A percentile compares a stretch with the other conserved stretches of the same genome.
These are phyloP conservation scores for Nebria ingens DNA, from an alignment of 1,140 invertebrate genomes.

Conservation along the genomic window DNA sequence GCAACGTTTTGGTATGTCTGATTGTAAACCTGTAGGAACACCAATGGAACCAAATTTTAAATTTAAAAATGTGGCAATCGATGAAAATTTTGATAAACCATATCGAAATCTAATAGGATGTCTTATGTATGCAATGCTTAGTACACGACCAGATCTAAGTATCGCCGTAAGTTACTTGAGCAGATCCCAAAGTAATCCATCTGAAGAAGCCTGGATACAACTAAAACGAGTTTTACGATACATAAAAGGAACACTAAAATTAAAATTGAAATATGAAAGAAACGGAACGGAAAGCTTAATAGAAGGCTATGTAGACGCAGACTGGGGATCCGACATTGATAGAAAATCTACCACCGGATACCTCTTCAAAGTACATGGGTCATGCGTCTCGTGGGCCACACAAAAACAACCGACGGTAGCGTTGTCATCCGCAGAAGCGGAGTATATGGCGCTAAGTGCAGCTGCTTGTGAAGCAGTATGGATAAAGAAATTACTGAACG, in stretches of 20 bases:
- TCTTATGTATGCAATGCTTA: background rate
- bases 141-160: background rate
- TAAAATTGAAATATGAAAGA: background rate
- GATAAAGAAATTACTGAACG: constrained; percentile 23
- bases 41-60: background rate
- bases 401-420: constrained; percentile 29
- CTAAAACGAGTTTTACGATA: background rate
- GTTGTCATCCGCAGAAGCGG: constrained; percentile 34
- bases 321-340: background rate
- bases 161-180: background rate
- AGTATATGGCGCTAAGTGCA: constrained; percentile 28
- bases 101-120: background rate
- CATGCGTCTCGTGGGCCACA: constrained; percentile 29
- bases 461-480: constrained; percentile 27
- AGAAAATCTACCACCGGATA: background rate
- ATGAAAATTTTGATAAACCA: background rate
- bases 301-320: constrained; percentile 2
- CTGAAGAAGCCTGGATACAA: background rate
- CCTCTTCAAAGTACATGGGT: background rate
- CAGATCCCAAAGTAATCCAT: background rate
- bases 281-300: background rate
- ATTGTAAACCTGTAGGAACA: background rate
- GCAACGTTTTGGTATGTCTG: background rate
- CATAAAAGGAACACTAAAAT: background rate
- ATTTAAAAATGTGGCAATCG: background rate